These are phyloP conservation scores for Drosophila bocki DNA, from an alignment of 1,140 invertebrate species.

Conservation along the genomic window DNA sequence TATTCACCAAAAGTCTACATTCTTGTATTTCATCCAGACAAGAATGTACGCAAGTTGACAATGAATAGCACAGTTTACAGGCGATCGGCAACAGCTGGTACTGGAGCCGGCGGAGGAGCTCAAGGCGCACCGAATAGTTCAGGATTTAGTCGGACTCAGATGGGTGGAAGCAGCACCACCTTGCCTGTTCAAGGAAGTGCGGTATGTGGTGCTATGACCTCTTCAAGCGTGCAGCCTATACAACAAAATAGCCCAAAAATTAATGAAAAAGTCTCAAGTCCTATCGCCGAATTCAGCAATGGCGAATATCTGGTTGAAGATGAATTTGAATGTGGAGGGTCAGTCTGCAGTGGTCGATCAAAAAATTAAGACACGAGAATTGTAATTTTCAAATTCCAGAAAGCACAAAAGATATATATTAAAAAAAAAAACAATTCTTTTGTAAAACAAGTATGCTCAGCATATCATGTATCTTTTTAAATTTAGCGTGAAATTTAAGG, in stretches of 20 bases:
- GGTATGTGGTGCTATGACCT: slow-evolving; percentile 17
- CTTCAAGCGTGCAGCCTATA: slow-evolving; percentile 30
- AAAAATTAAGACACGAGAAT: slow-evolving; percentile 6
- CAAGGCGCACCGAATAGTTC: slow-evolving; percentile 51
- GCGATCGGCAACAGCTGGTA: slow-evolving; percentile 65
- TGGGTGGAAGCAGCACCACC: slow-evolving; percentile 7
- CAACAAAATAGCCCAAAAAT: slow-evolving; percentile 34
- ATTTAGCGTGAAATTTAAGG: background rate
- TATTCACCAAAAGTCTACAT: slow-evolving; percentile 93
- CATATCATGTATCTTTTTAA: background rate
- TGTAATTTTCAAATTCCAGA: background rate
- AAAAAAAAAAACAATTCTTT: background rate
- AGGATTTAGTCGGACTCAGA: slow-evolving; percentile 55
- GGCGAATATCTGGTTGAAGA: slow-evolving; percentile 14
- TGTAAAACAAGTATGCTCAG: slow-evolving; percentile 1
- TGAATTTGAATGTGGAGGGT: slow-evolving; percentile 25
- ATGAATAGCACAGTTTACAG: slow-evolving; percentile 86
- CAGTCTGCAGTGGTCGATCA: slow-evolving; percentile 13
- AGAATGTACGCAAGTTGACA: slow-evolving; percentile 88
- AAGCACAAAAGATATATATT: background rate
- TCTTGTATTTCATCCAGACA: slow-evolving; percentile 91
- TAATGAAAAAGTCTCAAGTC: slow-evolving; percentile 17
- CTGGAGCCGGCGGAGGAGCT: slow-evolving; percentile 32
- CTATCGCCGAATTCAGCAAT: slow-evolving; percentile 26
- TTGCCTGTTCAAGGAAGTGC: background rate